phyloP scores from a whole-genome alignment of 2,888 invertebrate genomes.

The Euplexia lucipara region DNA sequence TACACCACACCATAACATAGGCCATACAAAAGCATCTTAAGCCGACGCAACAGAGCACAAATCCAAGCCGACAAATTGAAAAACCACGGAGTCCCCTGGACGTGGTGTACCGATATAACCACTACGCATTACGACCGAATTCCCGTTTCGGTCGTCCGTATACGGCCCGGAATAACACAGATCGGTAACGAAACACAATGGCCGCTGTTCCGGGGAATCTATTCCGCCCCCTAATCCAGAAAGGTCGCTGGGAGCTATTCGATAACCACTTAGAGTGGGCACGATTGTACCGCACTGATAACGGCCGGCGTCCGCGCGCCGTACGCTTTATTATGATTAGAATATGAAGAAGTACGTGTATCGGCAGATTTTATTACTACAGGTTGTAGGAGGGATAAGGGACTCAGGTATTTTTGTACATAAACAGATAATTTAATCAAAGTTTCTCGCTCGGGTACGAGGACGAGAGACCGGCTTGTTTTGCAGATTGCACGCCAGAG shows the following conservation, averaged over 20 bases:
- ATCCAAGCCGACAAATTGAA: slow-evolving; percentile 73
- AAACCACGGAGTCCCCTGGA: slow-evolving; percentile 62
- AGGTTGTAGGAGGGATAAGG: slow-evolving; percentile 15
- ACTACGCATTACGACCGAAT: slow-evolving; percentile 66
- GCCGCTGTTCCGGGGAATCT: slow-evolving; percentile 77
- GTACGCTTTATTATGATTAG: slow-evolving; percentile 63
- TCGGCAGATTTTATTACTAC: slow-evolving; percentile 43
- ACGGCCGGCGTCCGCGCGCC: slow-evolving; percentile 63
- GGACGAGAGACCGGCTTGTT: not conserved
- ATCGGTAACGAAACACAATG: slow-evolving; percentile 83
- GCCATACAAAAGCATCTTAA: slow-evolving; percentile 56
- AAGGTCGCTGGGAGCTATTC: slow-evolving; percentile 85
- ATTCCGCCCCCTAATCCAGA: slow-evolving; percentile 84
- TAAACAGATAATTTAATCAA: slow-evolving; percentile 35
- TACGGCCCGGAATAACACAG: slow-evolving; percentile 72
- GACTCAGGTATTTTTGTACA: slow-evolving; percentile 26
- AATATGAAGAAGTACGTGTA: slow-evolving; percentile 61
- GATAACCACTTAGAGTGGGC: slow-evolving; percentile 84
- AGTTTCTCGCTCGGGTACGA: not conserved
- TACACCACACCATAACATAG: slow-evolving; percentile 30
- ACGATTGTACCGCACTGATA: slow-evolving; percentile 82
- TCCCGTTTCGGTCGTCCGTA: slow-evolving; percentile 63
- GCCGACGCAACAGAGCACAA: slow-evolving; percentile 61
- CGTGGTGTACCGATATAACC: slow-evolving; percentile 64
- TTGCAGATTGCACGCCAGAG: not conserved